A percentile compares a stretch with the other conserved stretches of the same genome.
phyloP scores from a whole-genome alignment of 35 echinoderm and acorn worm species.

The Amphiura filiformis region DNA sequence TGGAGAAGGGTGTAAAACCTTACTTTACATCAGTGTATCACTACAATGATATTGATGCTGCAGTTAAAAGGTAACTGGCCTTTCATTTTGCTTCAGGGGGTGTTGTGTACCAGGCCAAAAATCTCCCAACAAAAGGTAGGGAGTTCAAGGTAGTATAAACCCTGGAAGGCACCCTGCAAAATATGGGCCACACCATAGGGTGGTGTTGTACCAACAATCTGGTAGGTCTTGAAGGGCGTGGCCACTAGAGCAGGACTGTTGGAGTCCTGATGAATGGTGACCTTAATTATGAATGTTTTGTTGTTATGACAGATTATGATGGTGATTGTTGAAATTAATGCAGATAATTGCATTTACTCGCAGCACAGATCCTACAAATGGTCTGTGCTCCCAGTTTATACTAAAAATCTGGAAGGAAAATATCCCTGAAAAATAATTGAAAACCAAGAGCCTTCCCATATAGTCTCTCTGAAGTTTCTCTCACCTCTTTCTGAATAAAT shows the following conservation, averaged over 20 bases:
- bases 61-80: background rate
- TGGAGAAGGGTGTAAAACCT: background rate
- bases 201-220: background rate
- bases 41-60: too few species aligned
- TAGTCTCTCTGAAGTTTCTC: too few species aligned
- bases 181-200: background rate
- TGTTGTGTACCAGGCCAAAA: background rate
- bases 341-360: background rate
- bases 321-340: background rate
- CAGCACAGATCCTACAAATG: background rate
- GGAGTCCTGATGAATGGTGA: background rate
- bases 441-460: too few species aligned
- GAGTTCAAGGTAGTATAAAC: background rate
- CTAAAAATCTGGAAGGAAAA: too few species aligned
- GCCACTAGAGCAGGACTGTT: background rate
- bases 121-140: background rate
- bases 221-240: background rate
- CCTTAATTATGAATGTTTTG: background rate
- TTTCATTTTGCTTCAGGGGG: constrained; percentile 3
- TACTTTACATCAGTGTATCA: too few species aligned
- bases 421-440: too few species aligned
- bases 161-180: background rate
- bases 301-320: background rate
- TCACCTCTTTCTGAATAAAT: too few species aligned
- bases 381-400: too few species aligned